Evolutionary conservation across 2,797 vertebrate genomes (phyloP).

Genomic region (Cirrhinus molitorella): DNA sequence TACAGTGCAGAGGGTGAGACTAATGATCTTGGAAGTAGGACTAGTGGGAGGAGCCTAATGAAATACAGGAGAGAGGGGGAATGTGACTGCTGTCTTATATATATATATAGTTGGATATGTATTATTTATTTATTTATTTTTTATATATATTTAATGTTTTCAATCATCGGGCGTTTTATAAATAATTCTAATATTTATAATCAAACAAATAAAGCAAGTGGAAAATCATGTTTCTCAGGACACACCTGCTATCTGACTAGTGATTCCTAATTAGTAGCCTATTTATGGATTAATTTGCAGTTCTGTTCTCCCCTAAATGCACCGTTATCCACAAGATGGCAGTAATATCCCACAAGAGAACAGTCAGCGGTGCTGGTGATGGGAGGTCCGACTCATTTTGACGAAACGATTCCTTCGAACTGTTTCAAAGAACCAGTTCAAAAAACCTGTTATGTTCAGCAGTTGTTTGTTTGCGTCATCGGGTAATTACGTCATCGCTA

Average conservation of each 20-base stretch:
- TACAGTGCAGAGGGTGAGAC: slow-evolving; percentile 44
- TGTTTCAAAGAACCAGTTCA: neutral
- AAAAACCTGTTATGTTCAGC: neutral
- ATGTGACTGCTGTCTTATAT: slow-evolving; percentile 8
- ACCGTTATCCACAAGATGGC: slow-evolving; percentile 65
- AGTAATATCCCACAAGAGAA: slow-evolving; percentile 39
- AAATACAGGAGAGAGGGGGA: neutral
- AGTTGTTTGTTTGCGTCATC: neutral
- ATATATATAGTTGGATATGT: neutral
- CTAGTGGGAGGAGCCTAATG: slow-evolving; percentile 38
- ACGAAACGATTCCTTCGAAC: neutral
- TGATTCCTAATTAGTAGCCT: slow-evolving; percentile 6
- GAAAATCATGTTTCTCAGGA: neutral
- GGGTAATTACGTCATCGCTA: neutral
- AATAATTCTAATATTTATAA: neutral
- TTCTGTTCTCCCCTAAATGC: neutral
- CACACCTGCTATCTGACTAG: neutral
- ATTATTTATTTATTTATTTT: neutral
- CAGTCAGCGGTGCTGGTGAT: too few relatives aligned
- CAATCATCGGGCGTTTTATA: neutral
- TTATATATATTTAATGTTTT: neutral
- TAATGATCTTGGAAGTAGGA: slow-evolving; percentile 50
- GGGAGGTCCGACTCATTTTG: neutral
- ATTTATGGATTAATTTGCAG: neutral
- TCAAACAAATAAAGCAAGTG: neutral